phyloP scores from a whole-genome alignment of 1,140 invertebrate species.

The Musca vetustissima region DNA sequence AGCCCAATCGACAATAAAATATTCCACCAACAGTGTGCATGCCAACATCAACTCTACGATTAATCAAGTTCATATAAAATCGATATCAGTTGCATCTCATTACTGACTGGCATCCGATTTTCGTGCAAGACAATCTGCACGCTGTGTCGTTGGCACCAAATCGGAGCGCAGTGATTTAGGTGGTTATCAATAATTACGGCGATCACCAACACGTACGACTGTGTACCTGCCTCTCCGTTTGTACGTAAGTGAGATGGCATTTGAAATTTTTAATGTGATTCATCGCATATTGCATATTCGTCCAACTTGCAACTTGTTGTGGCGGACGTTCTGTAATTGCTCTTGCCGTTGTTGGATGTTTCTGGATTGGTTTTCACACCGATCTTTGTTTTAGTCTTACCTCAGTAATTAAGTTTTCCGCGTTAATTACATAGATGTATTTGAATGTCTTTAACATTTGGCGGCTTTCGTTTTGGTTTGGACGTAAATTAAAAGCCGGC shows the following conservation, averaged over 20 bases:
- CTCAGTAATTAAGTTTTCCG: conserved; percentile 23
- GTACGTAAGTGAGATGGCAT: too few species aligned
- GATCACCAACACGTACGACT: background rate
- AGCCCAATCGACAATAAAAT: background rate
- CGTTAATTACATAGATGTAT: conserved; percentile 16
- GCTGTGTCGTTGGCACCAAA: conserved; percentile 16
- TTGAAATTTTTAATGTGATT: too few species aligned
- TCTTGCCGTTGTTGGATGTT: too few species aligned
- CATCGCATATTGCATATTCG: too few species aligned
- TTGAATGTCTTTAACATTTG: background rate
- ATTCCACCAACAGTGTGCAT: background rate
- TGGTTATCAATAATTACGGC: conserved; percentile 17
- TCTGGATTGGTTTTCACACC: background rate
- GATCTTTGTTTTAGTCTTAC: background rate
- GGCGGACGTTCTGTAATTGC: too few species aligned
- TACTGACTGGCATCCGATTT: background rate
- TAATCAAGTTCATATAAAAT: conserved; percentile 10
- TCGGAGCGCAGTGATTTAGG: conserved; percentile 9
- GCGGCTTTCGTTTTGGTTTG: conserved; percentile 7
- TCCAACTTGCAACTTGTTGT: too few species aligned
- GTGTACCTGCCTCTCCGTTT: background rate
- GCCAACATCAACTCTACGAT: conserved; percentile 12
- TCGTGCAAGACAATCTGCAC: background rate
- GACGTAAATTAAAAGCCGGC: conserved; percentile 13
- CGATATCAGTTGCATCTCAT: conserved; percentile 4